Conservation (phyloP, 2,888 invertebrate genomes). For the Oscheius sp. region DNA sequence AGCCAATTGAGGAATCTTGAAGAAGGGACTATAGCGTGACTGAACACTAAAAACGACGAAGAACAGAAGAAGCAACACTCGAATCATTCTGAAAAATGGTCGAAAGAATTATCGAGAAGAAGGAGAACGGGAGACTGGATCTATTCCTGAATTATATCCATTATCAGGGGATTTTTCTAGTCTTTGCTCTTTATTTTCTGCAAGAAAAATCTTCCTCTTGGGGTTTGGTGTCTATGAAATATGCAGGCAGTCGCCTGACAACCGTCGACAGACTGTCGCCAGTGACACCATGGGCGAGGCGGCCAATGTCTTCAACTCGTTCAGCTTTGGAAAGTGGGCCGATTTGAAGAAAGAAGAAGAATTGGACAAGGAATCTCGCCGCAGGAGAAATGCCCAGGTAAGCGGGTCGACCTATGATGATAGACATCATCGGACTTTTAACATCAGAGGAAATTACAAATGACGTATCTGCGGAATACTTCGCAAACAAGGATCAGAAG, state of each 20-base stretch:
- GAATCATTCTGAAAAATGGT: not conserved
- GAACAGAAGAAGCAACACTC: not conserved
- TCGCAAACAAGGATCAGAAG: too few species aligned
- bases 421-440: not conserved
- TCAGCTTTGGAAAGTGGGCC: constrained; percentile 65
- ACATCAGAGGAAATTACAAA: too few species aligned
- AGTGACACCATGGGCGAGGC: constrained; percentile 33
- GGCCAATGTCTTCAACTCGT: constrained; percentile 65
- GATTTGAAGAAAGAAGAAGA: constrained; percentile 62
- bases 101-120: not conserved
- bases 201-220: not conserved
- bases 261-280: not conserved
- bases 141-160: not conserved
- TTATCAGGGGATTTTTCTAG: not conserved
- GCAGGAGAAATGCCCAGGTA: constrained; percentile 58
- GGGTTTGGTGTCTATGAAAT: not conserved
- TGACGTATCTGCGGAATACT: too few species aligned
- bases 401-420: constrained; percentile 11
- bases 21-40: constrained; percentile 4
- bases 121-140: not conserved
- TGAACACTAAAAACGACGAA: not conserved
- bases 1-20: constrained; percentile 9
- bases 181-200: not conserved
- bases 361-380: constrained; percentile 58
- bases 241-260: constrained; percentile 1